phyloP scores from a whole-genome alignment of 2,797 vertebrate species.

The Gadopsis bispinosus region DNA sequence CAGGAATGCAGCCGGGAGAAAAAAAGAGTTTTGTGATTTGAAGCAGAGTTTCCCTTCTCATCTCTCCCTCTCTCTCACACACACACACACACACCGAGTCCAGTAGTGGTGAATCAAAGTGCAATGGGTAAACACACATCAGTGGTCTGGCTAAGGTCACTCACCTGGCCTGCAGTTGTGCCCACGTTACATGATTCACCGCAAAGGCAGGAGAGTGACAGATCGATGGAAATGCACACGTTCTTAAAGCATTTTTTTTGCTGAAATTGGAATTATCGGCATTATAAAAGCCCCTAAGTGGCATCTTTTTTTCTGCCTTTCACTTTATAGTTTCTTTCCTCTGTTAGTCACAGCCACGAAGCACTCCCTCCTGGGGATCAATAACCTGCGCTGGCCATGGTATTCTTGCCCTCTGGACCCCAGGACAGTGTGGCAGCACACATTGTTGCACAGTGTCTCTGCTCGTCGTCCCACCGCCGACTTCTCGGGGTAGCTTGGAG shows the following conservation, averaged over 20 bases:
- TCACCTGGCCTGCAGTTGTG: constrained; percentile 55
- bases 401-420: constrained; percentile 67
- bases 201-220: not conserved
- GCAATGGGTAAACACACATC: constrained; percentile 76
- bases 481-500: constrained; percentile 15
- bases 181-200: constrained; percentile 5
- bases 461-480: constrained; percentile 9
- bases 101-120: constrained; percentile 66
- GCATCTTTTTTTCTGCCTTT: not conserved
- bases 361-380: constrained; percentile 53
- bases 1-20: constrained; percentile 36
- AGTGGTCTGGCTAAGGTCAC: constrained; percentile 69
- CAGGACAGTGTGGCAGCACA: constrained; percentile 22
- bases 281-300: not conserved
- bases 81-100: constrained; percentile 27
- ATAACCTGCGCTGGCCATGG: constrained; percentile 49
- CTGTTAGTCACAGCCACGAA: not conserved
- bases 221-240: not conserved
- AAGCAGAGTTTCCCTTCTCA: constrained; percentile 16
- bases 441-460: constrained; percentile 12
- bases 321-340: accelerated
- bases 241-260: not conserved
- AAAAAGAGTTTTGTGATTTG: constrained; percentile 31
- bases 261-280: not conserved
- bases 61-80: constrained; percentile 13